phyloP scores from a whole-genome alignment of 2,113 vertebrate species.

The Garra rufa region DNA sequence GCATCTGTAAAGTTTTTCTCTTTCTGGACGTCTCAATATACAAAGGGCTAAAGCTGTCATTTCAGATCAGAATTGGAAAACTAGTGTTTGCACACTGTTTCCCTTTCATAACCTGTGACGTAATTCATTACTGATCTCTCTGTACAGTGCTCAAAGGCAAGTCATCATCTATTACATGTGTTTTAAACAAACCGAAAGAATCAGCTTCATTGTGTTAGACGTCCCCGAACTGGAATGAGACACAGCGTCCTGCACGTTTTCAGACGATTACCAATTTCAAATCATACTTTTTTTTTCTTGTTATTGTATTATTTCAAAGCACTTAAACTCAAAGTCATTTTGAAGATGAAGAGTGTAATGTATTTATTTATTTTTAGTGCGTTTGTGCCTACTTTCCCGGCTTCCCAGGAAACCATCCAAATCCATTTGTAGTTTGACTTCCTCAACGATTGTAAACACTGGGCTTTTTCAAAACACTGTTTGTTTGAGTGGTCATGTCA shows the following conservation, averaged over 20 bases:
- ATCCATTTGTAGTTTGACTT: not conserved
- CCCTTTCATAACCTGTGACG: not conserved
- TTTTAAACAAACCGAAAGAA: constrained; percentile 7
- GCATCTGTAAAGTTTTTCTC: constrained; percentile 36
- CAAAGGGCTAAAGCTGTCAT: constrained; percentile 36
- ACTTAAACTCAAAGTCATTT: not conserved
- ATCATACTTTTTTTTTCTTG: not conserved
- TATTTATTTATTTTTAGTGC: not conserved
- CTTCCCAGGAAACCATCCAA: not conserved
- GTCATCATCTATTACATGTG: not conserved
- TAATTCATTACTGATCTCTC: not conserved
- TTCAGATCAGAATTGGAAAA: not conserved
- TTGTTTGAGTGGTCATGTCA: not conserved
- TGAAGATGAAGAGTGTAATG: not conserved
- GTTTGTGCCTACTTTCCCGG: not conserved
- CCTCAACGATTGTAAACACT: not conserved
- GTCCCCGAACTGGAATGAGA: not conserved
- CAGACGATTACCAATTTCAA: not conserved
- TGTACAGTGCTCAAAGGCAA: not conserved
- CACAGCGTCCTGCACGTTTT: not conserved
- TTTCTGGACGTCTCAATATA: constrained; percentile 40
- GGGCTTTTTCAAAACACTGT: constrained; percentile 7
- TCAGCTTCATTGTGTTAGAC: not conserved
- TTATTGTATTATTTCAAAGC: not conserved
- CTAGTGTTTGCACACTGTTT: not conserved